These are phyloP conservation scores for Phalacrocorax carbo DNA, from an alignment of 2,113 vertebrate genomes.

Conservation along the genomic window DNA sequence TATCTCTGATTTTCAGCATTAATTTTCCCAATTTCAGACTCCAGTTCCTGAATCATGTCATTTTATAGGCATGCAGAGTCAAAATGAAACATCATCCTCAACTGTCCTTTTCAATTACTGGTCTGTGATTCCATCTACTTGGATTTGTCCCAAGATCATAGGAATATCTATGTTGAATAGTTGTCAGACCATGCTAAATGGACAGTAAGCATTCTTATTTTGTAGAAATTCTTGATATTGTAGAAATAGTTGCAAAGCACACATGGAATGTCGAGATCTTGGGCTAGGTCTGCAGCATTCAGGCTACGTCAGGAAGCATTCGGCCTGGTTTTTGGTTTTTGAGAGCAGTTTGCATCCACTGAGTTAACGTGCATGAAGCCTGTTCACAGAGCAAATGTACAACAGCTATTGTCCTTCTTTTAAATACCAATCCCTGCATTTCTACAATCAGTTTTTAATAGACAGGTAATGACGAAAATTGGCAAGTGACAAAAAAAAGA, in stretches of 20 bases:
- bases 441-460: background rate
- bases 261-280: background rate
- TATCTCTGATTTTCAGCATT: conserved; percentile 9
- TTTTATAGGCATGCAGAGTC: conserved; percentile 23
- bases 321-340: background rate
- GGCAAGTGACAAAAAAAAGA: background rate
- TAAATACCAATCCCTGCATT: background rate
- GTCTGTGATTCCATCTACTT: background rate
- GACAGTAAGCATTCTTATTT: background rate
- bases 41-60: background rate
- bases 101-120: conserved; percentile 43
- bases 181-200: conserved; percentile 25
- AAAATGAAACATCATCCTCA: conserved; percentile 54
- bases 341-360: background rate
- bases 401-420: background rate
- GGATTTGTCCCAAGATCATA: background rate
- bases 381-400: background rate
- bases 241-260: background rate
- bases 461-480: background rate
- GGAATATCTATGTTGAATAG: conserved; percentile 19
- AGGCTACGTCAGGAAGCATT: background rate
- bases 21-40: background rate
- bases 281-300: background rate
- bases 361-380: background rate
- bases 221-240: background rate